phyloP scores from a whole-genome alignment of 2,113 vertebrate genomes.

The Synodontis membranacea region DNA sequence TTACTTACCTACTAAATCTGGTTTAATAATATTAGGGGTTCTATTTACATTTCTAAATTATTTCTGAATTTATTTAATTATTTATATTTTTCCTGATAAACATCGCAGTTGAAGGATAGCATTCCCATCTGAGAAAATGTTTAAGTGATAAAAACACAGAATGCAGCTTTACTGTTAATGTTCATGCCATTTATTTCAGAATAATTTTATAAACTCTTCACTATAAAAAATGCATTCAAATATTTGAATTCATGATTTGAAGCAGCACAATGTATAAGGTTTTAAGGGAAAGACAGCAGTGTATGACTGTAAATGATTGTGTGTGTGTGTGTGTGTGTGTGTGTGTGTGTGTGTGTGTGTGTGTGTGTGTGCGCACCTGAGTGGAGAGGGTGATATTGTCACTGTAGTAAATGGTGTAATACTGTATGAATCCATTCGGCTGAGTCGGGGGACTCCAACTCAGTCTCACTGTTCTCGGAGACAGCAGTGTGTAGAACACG shows the following conservation, averaged over 20 bases:
- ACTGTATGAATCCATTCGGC: constrained; percentile 80
- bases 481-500: constrained; percentile 78
- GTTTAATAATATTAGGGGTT: background rate
- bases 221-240: background rate
- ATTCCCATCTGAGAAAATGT: background rate
- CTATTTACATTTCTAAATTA: background rate
- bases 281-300: background rate
- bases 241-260: background rate
- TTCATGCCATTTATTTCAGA: background rate
- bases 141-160: background rate
- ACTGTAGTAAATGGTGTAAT: constrained; percentile 46
- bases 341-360: background rate
- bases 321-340: background rate
- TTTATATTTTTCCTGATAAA: background rate
- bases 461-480: constrained; percentile 78
- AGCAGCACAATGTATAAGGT: background rate
- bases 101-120: background rate
- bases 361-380: constrained; percentile 36
- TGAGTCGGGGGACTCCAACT: constrained; percentile 84
- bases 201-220: background rate
- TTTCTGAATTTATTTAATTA: background rate
- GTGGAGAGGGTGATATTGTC: constrained; percentile 36
- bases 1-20: background rate
- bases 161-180: background rate
- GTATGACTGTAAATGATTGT: background rate